phyloP scores from a whole-genome alignment of 1,140 invertebrate species.

The Zaprionus tsacasi region DNA sequence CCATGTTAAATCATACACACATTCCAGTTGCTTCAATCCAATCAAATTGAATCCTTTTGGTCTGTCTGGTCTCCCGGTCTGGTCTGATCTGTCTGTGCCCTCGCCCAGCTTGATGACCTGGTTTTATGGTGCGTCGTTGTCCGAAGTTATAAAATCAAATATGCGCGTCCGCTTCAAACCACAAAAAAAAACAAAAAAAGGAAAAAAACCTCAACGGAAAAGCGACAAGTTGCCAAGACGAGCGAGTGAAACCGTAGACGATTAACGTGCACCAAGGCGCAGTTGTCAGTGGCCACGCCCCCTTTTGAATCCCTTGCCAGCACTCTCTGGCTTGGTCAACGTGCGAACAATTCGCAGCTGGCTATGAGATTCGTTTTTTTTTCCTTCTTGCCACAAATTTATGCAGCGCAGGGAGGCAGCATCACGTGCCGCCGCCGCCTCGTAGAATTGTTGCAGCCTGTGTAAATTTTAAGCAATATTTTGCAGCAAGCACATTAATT shows the following conservation, averaged over 20 bases:
- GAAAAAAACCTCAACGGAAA: slow-evolving; percentile 31
- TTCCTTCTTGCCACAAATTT: slow-evolving; percentile 58
- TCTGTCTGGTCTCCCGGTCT: slow-evolving; percentile 15
- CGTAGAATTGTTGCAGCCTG: no score
- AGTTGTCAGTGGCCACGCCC: slow-evolving; percentile 29
- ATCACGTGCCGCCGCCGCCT: slow-evolving; percentile 45
- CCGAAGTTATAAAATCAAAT: slow-evolving; percentile 81
- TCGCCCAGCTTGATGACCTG: slow-evolving; percentile 66
- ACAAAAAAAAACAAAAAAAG: not conserved
- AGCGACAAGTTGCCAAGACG: slow-evolving; percentile 64
- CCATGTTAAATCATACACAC: slow-evolving; percentile 64
- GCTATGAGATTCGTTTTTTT: slow-evolving; percentile 23
- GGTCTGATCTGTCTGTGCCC: not conserved
- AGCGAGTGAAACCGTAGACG: slow-evolving; percentile 38
- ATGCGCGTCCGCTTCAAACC: slow-evolving; percentile 56
- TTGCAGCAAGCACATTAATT: slow-evolving; percentile 75
- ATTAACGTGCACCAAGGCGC: slow-evolving; percentile 66
- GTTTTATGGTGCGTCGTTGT: slow-evolving; percentile 77
- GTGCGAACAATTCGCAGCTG: slow-evolving; percentile 78
- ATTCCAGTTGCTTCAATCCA: slow-evolving; percentile 67
- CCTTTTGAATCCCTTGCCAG: no score
- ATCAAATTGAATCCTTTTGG: slow-evolving; percentile 80
- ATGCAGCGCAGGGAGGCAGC: slow-evolving; percentile 54
- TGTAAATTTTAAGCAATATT: slow-evolving; percentile 28
- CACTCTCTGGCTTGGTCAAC: slow-evolving; percentile 52